Percentiles rank a stretch among this genome's conserved stretches.
Conservation (phyloP, 2,888 invertebrate species). For the Candidula unifasciata region DNA sequence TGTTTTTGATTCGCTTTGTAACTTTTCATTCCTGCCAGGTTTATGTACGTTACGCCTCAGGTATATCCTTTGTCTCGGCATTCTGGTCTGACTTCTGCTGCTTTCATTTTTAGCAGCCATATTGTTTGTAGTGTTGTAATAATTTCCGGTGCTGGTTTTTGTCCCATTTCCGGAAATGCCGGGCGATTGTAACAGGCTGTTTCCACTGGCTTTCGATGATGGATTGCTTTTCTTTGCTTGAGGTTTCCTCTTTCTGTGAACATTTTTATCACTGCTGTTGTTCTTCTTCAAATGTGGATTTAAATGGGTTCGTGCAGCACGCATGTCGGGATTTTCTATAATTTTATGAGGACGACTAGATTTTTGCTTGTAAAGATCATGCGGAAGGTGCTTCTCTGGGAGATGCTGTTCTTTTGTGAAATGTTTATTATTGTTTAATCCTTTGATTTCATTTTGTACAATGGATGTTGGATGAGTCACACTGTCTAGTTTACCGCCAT, state of each 20-base stretch:
- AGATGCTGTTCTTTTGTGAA: too few species aligned
- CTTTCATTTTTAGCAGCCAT: not conserved
- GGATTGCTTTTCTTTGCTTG: not conserved
- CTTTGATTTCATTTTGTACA: too few species aligned
- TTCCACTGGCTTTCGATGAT: not conserved
- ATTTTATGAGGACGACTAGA: too few species aligned
- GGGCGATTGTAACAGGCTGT: slow-evolving; percentile 18
- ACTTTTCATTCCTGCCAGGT: not conserved
- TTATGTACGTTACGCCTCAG: not conserved
- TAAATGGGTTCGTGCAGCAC: too few species aligned
- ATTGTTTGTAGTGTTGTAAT: not conserved
- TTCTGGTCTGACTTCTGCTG: not conserved
- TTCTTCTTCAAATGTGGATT: not conserved
- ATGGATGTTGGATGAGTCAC: too few species aligned
- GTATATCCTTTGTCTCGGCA: slow-evolving; percentile 17
- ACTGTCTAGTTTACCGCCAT: too few species aligned
- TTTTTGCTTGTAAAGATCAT: too few species aligned
- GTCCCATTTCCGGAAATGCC: not conserved
- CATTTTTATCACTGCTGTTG: not conserved
- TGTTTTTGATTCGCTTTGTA: not conserved
- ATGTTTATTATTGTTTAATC: too few species aligned
- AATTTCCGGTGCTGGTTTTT: not conserved
- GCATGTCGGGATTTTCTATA: too few species aligned
- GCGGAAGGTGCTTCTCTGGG: too few species aligned
- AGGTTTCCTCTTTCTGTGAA: not conserved